Base-by-base conservation (phyloP, 1,140 invertebrate species). In the Drosophila littoralis region DNA sequence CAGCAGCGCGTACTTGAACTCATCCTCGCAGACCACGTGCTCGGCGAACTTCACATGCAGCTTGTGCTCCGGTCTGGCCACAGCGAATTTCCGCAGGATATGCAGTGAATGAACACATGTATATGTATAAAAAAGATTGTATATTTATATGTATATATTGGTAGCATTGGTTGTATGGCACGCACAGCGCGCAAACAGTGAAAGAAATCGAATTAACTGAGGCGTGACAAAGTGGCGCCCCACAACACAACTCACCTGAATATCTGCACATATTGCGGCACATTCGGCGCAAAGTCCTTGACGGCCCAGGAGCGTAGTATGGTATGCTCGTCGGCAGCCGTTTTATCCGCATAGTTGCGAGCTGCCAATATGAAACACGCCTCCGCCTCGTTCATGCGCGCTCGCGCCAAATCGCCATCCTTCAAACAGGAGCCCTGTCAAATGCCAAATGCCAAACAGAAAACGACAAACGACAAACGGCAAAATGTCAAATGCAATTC, bases 31-130 rank as follows among this genome's bases (percentile, higher is more conserved):
- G 12, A 99, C 98, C 4, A 99, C 97, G 93, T 97, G 97, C 91
- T 99, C 98, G 52, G 98, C 98, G 93, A 99, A 99, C 93, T 99
- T 98, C 15, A 99, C 98, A 93, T 99, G 98, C 70, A 99, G 94
- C 92, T 99, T 99, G 92, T 99, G 99, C 93, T 99, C 98, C 40
- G 98, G 97, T 91, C 98, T 92, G 75, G 63, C 55, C 46, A 60
- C 66, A 78, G 46, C 48, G 46, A 46, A 81, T 68, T 90, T 90
- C 74, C 75, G 80, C 72, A 67, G 82, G 71, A 81, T 76, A 58
- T 82, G 63, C 68, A 79, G 70, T 45, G 42, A 48, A 70, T 46
- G 33, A 52, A 38, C 51, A 46, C 10, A 42, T 8, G 15, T 10
- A 57, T 54, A 54, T 54, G 35, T 36, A 10, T 9, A 10, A 43